These are phyloP conservation scores for Drosophila mimica DNA, from an alignment of 2,888 invertebrate genomes.

Conservation along the genomic window DNA sequence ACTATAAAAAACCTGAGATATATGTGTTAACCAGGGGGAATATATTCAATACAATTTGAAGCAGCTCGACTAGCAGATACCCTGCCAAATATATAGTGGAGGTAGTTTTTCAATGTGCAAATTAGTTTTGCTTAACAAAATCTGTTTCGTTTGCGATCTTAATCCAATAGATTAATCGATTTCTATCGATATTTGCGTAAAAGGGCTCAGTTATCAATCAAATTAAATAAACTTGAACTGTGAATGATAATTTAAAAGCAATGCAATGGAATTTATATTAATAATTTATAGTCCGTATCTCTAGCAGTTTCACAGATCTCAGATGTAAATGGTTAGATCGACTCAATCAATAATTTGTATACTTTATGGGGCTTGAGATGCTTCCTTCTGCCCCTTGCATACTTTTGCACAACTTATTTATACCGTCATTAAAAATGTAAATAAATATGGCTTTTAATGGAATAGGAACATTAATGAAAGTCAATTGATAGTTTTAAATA, in stretches of 20 bases:
- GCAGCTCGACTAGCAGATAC: neutral
- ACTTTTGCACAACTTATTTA: neutral
- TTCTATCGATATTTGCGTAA: neutral
- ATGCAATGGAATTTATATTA: neutral
- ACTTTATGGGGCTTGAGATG: neutral
- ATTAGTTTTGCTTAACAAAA: neutral
- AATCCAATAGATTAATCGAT: neutral
- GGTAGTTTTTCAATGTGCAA: neutral
- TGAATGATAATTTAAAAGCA: neutral
- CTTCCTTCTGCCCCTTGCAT: neutral
- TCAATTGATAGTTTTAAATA: neutral
- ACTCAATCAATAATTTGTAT: neutral
- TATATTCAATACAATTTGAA: neutral
- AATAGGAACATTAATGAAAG: neutral
- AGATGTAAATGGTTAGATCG: neutral
- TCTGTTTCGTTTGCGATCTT: neutral
- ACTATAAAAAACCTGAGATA: neutral
- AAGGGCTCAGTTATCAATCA: neutral
- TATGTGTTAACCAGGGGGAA: neutral
- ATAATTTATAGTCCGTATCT: neutral
- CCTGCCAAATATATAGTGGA: neutral
- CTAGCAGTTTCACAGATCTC: neutral
- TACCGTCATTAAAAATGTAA: neutral
- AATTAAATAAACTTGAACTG: neutral
- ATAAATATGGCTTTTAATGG: conserved; percentile 14